Evolutionary conservation across 2,113 vertebrate genomes (phyloP), one percentile per base, ranked within the genome.

Genomic region (Labeo catla): DNA sequence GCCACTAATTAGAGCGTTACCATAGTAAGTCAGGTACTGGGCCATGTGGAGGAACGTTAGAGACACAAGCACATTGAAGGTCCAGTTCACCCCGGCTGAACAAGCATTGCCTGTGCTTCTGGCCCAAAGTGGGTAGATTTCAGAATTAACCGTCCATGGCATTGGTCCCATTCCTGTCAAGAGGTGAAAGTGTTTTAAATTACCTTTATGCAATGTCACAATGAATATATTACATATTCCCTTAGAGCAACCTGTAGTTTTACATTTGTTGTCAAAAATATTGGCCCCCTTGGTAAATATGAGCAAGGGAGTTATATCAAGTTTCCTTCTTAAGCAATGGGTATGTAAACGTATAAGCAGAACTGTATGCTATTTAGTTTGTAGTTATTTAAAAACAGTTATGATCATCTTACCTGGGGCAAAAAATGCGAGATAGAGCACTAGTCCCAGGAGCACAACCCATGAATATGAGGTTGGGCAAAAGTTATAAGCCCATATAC

Each of bases 131-230:
- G 98, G 98, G 88, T 99, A 99, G 91, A 99, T 99, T 93, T 99
- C 98, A 76, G 98, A 98, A 93, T 99, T 99, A 89, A 99, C 95
- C 0, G 98, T 99, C 98, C 98, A 99, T 7, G 98, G 98, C 98
- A 99, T 99, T 0, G 98, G 96, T 85, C 98, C 98, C 97, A 99
- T 98, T 85, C 98, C 98, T 96, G 89, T 63, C 13, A 72, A 47
- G 11, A 84, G 34, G 77, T 1, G 66, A 50, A 78, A 4, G 81
- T 16, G 54, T 19, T 21, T 34, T 39, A 61, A 9, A 39, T 54
- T 4, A 43, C 36, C 19, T 4, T 72, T 21, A 79, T 13, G 63
- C 36, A 57, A 76, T 8, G 54, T 36, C 43, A 73, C 70, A 43
- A 28, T 16, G 73, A 83, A 66, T n/a, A 63, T 34, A 73, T 73